A percentile compares a stretch with the other conserved stretches of the same genome.
Conservation (phyloP, 2,113 vertebrate genomes). For the Hyperoodon ampullatus region DNA sequence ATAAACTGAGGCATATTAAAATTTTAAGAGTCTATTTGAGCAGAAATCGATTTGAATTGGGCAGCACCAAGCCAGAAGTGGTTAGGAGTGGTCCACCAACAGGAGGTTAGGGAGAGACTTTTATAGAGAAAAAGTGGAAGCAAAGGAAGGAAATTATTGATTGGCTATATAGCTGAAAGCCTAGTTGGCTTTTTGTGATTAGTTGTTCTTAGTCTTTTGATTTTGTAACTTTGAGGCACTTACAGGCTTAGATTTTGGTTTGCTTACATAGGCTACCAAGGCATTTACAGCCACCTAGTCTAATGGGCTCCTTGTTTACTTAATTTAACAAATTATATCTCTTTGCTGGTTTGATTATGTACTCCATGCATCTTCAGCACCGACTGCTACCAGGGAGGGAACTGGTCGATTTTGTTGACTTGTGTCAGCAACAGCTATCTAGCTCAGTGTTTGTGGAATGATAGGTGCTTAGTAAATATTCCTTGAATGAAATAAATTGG, state of each 20-base stretch:
- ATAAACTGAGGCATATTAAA: neutral
- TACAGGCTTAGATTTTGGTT: neutral
- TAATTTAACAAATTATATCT: neutral
- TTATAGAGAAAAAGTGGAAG: neutral
- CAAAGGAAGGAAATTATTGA: neutral
- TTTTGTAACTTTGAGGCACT: neutral
- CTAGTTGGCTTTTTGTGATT: neutral
- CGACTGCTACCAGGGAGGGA: neutral
- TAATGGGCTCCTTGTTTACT: neutral
- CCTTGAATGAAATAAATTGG: neutral
- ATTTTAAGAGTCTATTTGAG: neutral
- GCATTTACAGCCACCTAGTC: neutral
- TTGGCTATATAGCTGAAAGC: neutral
- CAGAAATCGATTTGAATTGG: neutral
- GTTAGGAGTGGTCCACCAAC: neutral
- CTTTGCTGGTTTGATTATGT: neutral
- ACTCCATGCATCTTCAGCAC: neutral
- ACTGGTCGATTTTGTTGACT: neutral
- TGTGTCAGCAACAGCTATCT: neutral
- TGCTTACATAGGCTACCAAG: neutral
- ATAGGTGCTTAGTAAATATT: neutral
- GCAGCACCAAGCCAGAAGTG: neutral
- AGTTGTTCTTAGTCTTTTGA: neutral
- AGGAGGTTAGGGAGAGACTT: neutral
- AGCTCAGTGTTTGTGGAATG: neutral